Percentiles rank a stretch among this genome's conserved stretches.
phyloP scores from a whole-genome alignment of 2,113 vertebrate genomes.

The Physeter macrocephalus region DNA sequence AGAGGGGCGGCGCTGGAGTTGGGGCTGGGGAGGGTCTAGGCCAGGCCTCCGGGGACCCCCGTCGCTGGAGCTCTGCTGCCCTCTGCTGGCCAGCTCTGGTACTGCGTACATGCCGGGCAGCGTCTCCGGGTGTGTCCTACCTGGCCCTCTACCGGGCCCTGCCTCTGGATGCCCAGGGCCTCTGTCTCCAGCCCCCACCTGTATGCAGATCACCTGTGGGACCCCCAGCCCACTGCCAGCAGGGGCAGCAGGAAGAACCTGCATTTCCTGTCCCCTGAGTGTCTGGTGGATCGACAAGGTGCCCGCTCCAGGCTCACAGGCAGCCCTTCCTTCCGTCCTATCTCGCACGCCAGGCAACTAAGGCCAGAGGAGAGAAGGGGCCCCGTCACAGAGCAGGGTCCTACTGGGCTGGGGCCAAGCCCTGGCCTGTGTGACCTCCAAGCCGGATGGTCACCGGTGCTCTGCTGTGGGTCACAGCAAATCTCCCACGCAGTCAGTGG shows the following conservation, averaged over 20 bases:
- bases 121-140: not conserved
- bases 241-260: not conserved
- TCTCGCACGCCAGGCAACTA: not conserved
- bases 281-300: not conserved
- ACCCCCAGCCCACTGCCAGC: not conserved
- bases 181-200: not conserved
- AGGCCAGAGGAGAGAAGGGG: not conserved
- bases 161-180: not conserved
- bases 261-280: not conserved
- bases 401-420: not conserved
- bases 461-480: rapidly evolving
- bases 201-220: conserved; percentile 2
- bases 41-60: rapidly evolving
- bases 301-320: not conserved
- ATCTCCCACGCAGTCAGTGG: rapidly evolving
- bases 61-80: conserved; percentile 47
- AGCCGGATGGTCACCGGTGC: rapidly evolving
- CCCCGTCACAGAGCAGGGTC: rapidly evolving
- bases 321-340: not conserved
- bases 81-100: not conserved
- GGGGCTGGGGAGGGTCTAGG: not conserved
- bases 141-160: not conserved
- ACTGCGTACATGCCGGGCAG: rapidly evolving
- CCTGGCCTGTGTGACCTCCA: not conserved
- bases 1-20: rapidly evolving